These are phyloP conservation scores for Forficula auricularia DNA, from an alignment of 1,140 invertebrate genomes.

Conservation along the genomic window DNA sequence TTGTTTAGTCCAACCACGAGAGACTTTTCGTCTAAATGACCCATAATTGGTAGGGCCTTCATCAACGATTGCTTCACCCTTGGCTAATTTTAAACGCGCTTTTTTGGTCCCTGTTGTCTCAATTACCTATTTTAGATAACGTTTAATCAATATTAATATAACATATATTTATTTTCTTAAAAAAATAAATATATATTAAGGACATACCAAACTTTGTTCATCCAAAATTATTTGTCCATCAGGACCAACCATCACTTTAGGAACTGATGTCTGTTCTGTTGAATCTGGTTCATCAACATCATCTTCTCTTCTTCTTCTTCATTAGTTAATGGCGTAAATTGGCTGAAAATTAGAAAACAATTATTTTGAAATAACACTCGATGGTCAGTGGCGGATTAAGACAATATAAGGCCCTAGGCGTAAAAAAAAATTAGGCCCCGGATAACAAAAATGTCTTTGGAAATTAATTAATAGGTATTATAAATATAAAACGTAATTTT, in stretches of 20 bases:
- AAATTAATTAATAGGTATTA: no score
- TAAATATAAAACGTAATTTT: conserved; percentile 16
- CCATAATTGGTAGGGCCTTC: conserved; percentile 34
- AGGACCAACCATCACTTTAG: conserved; percentile 72
- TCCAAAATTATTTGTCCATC: conserved; percentile 75
- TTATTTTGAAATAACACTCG: not conserved
- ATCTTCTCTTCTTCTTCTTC: conserved; percentile 26
- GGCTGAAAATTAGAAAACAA: not conserved
- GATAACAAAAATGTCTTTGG: no score
- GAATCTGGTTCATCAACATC: conserved; percentile 23
- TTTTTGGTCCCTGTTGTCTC: conserved; percentile 49
- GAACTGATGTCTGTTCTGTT: conserved; percentile 38
- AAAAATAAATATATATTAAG: not conserved
- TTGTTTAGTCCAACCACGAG: conserved; percentile 22
- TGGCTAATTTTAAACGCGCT: conserved; percentile 38
- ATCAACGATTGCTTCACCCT: conserved; percentile 44
- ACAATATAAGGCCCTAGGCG: no score
- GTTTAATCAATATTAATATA: conserved; percentile 10
- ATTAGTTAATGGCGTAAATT: conserved; percentile 4
- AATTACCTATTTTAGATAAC: no score
- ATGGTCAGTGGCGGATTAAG: no score
- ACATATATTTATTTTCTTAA: not conserved
- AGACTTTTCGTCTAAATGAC: conserved; percentile 36
- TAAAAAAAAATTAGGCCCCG: no score
- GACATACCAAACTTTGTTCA: conserved; percentile 54